Conservation (phyloP, 2,888 invertebrate species). For the Seira sanloemensis region DNA sequence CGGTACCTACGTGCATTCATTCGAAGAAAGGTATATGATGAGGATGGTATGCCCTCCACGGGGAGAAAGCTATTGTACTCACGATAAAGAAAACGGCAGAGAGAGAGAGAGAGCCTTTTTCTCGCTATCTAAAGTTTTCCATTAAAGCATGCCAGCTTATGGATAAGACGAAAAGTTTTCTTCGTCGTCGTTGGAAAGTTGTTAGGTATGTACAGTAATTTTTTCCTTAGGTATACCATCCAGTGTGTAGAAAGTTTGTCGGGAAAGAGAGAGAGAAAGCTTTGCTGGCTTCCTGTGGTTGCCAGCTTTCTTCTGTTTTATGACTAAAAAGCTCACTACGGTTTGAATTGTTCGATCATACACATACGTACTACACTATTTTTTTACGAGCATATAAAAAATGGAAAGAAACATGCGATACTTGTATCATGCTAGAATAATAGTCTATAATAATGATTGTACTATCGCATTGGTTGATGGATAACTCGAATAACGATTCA, state of each 20-base stretch:
- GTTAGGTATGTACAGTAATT: background rate
- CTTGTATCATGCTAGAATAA: background rate
- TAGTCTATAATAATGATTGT: constrained; percentile 6
- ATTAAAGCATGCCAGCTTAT: background rate
- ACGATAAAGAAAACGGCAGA: background rate
- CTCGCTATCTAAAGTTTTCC: constrained; percentile 27
- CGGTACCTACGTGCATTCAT: background rate
- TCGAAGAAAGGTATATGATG: background rate
- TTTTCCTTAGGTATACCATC: background rate
- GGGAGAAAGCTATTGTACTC: background rate
- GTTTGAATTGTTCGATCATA: background rate
- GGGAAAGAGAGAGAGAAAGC: constrained; percentile 14
- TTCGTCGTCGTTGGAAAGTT: too few species aligned
- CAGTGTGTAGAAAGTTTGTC: background rate
- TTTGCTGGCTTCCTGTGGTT: constrained; percentile 54
- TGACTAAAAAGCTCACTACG: background rate
- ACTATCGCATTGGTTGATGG: constrained; percentile 22
- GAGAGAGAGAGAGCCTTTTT: constrained; percentile 19
- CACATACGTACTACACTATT: background rate
- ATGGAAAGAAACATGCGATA: background rate
- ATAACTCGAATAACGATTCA: background rate
- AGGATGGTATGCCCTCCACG: background rate
- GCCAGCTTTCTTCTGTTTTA: constrained; percentile 32
- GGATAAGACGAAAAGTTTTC: background rate
- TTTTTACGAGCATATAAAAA: constrained; percentile 3